Base-by-base conservation (phyloP, 2,797 vertebrate species). In the Lophius americanus region DNA sequence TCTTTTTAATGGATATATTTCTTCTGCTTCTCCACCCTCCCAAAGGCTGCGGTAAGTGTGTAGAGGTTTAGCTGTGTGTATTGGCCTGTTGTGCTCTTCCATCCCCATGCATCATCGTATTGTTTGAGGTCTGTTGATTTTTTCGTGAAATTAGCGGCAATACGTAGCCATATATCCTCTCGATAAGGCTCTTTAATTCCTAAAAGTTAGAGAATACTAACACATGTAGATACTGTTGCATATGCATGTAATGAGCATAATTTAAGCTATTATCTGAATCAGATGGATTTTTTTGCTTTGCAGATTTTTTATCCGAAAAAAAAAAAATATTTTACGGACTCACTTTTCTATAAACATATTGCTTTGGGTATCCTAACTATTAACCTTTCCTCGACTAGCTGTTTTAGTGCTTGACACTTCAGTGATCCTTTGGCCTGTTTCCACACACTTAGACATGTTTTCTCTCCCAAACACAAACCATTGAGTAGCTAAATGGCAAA, bases 41-140 rank as follows among this genome's bases (percentile, higher is more conserved):
- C 69, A 64, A 82, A 97, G 96, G 96, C 96, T 87, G 96, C 95
- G 95, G 96, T 97, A 96, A 97, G 96, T 97, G 82, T 72, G 36
- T 48, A 9, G 33, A 60, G 41, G 43, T 51, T 49, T 64, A 51
- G 43, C 60, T 75, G 62, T 82, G 78, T 72, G 59, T 38, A 38
- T 64, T 62, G 61, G 38, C 41, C 55, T 66, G 42, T 7, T 14
- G 47, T 78, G 51, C 36, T 70, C 43, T n/a, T 59, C 23, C 39
- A 14, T 37, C 32, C 50, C 41, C 3, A 38, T 44, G 61, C 36
- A 49, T 69, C 14, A 13, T 38, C 42, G 10, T 23, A 2, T 33
- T 60, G 41, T 56, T 38, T 41, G 9, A 37, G n/a, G 43, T 39
- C 39, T 44, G 8, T 13, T 64, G 42, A 32, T 41, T 4, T 42